A percentile compares a stretch with the other conserved stretches of the same genome.
phyloP scores from a whole-genome alignment of 1,140 invertebrate genomes.

The Leguminivora glycinivorella region DNA sequence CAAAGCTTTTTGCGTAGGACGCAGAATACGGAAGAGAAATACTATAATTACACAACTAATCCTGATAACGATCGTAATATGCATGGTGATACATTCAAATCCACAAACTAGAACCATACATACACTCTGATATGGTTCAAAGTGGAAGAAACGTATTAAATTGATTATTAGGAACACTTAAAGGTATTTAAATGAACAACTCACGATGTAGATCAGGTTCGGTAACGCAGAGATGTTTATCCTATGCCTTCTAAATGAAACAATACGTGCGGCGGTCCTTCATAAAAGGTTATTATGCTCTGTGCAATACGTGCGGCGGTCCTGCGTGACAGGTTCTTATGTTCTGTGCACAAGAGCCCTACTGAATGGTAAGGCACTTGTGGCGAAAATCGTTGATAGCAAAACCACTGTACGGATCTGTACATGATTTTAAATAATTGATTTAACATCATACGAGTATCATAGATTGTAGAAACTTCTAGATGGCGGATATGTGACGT shows the following conservation, averaged over 20 bases:
- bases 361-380: too few relatives aligned
- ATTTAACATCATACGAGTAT: too few relatives aligned
- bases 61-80: background rate
- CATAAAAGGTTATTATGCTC: too few relatives aligned
- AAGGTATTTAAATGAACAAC: background rate
- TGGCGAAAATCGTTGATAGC: too few relatives aligned
- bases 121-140: background rate
- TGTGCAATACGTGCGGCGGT: too few relatives aligned
- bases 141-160: background rate
- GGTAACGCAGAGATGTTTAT: background rate
- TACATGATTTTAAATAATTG: too few relatives aligned
- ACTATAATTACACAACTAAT: conserved; percentile 6
- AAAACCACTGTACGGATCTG: too few relatives aligned
- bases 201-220: background rate
- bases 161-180: conserved; percentile 1
- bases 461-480: too few relatives aligned
- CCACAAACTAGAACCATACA: background rate
- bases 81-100: background rate
- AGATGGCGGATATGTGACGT: too few relatives aligned
- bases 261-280: too few relatives aligned
- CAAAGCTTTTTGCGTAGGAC: background rate
- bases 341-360: too few relatives aligned
- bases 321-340: too few relatives aligned
- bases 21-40: background rate
- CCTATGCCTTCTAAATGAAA: background rate